A percentile compares a stretch with the other conserved stretches of the same genome.
Conservation (phyloP, 2,113 vertebrate genomes). For the Saccopteryx leptura region DNA sequence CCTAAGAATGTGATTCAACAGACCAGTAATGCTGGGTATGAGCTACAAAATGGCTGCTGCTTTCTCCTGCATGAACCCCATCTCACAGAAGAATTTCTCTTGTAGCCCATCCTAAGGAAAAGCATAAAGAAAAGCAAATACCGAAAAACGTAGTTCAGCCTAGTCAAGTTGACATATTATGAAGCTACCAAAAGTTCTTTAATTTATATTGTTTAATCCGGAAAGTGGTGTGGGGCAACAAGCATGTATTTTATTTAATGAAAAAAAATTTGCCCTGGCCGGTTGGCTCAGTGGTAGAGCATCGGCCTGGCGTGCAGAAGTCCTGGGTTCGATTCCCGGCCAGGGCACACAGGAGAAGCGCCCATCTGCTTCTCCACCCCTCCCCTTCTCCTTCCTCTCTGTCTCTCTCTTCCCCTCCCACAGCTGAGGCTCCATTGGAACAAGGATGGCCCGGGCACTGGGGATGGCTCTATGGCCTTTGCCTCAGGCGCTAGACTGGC, state of each 20-base stretch:
- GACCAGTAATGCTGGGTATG: fast-evolving
- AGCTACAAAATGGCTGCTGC: background rate
- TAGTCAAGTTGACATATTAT: background rate
- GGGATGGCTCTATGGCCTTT: no score
- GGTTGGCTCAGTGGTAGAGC: no score
- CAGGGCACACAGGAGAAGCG: no score
- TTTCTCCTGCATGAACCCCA: fast-evolving
- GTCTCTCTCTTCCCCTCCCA: no score
- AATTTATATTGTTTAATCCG: background rate
- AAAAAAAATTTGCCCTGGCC: background rate
- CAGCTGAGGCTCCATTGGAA: no score
- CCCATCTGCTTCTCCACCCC: no score
- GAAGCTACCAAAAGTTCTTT: background rate
- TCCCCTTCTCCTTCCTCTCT: no score
- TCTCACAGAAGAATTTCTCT: background rate
- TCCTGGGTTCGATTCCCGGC: no score
- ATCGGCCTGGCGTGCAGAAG: no score
- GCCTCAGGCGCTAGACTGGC: no score
- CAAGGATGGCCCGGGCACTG: no score
- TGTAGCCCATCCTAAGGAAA: background rate
- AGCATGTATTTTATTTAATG: background rate
- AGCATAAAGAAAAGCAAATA: background rate
- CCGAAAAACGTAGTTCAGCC: background rate
- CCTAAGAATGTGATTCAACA: background rate
- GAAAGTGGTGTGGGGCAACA: background rate